Evolutionary conservation across 1,140 invertebrate genomes (phyloP), one percentile per base, ranked within the genome.

Genomic region (Halotydeus destructor): DNA sequence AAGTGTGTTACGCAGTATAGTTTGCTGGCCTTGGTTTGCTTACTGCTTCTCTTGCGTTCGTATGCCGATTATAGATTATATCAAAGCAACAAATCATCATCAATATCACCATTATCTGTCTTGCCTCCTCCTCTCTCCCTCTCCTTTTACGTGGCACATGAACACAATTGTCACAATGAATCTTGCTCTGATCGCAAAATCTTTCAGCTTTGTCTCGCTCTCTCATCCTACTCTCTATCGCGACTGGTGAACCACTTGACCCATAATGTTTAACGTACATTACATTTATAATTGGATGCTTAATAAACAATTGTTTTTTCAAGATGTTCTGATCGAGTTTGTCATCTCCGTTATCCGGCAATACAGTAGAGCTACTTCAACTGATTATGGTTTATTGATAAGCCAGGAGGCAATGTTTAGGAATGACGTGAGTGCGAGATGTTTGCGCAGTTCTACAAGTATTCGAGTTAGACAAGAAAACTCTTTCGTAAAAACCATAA

Each of bases 81-180:
- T 9, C 28, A 30, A 30, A 30, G 28, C 9, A 30, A 30, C n/a
- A 39, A 39, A n/a, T 27, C 23, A 2, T 16, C 38, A 5, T 27
- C 38, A 39, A 39, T 39, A 11, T 24, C 38, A 28, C 38, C 14
- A 11, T 26, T 39, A n/a, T 39, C 23, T 22, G 27, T 28, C 11
- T 39, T 22, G 23, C 11, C 11, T 18, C 38, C 38, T 21, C 30
- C 26, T 2, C 38, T 14, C 5, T 18, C 19, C 16, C 25, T 39
- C 9, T 30, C 9, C 28, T 30, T 30, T 9, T 9, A 30, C 14
- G 9, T 9, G n/a, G 28, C 14, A 30, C 14, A 30, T 9, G 28
- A 30, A 9, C 28, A 14, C 28, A n/a, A 30, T 30, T 30, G n/a
- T 30, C 28, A 9, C 28, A 30, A 30, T 30, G n/a, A 14, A 9